These are phyloP conservation scores for Chloroceryle inda DNA, from an alignment of 2,797 vertebrate genomes.

Conservation along the genomic window DNA sequence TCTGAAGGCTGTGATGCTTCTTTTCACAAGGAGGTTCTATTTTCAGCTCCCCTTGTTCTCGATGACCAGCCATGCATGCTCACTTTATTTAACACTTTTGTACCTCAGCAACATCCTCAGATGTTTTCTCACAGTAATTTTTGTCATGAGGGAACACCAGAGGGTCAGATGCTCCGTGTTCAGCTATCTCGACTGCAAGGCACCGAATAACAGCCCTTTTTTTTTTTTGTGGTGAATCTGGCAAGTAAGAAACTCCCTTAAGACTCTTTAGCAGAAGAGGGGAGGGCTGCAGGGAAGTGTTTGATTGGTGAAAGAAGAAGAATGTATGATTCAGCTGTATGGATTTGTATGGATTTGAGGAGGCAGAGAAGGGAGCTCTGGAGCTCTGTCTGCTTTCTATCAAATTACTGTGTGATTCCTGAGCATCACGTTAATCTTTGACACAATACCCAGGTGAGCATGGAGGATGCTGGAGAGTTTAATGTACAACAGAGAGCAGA, in stretches of 20 bases:
- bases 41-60: slow-evolving; percentile 56
- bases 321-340: background rate
- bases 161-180: background rate
- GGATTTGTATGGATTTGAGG: background rate
- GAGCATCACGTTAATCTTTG: background rate
- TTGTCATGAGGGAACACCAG: background rate
- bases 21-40: slow-evolving; percentile 53
- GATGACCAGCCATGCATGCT: slow-evolving; percentile 37
- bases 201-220: background rate
- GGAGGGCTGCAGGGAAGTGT: background rate
- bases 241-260: background rate
- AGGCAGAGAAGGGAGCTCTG: background rate
- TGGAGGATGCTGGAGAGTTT: background rate
- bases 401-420: background rate
- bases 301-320: background rate
- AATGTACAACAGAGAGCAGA: background rate
- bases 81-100: slow-evolving; percentile 29
- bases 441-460: background rate
- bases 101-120: background rate
- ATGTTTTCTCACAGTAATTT: slow-evolving; percentile 33
- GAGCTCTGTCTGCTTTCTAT: background rate
- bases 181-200: background rate
- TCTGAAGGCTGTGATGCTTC: slow-evolving; percentile 25
- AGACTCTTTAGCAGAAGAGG: background rate
- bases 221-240: background rate